Conservation (phyloP, 1,140 invertebrate species). For the Polypedilum vanderplanki region DNA sequence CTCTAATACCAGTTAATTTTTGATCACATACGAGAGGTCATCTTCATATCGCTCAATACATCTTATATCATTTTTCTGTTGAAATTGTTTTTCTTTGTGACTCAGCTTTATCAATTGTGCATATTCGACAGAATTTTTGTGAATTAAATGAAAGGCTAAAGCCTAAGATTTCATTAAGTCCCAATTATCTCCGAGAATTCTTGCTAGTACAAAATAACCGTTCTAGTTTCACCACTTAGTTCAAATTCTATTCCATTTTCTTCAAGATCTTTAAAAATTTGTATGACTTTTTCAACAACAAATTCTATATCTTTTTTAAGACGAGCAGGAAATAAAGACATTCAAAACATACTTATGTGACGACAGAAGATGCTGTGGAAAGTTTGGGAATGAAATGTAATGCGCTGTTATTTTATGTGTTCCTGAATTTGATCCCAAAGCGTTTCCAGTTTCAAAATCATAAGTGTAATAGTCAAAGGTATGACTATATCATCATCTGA, state of each 20-base stretch:
- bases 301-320: conserved; percentile 30
- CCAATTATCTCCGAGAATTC: conserved; percentile 39
- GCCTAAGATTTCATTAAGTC: conserved; percentile 36
- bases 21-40: conserved; percentile 31
- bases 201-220: conserved; percentile 36
- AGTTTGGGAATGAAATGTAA: conserved; percentile 31
- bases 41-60: conserved; percentile 29
- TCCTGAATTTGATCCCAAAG: conserved; percentile 30
- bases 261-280: conserved; percentile 30
- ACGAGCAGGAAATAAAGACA: conserved; percentile 28
- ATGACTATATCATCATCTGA: conserved; percentile 26
- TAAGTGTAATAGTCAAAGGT: conserved; percentile 31
- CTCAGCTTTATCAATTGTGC: conserved; percentile 32
- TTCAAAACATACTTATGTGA: conserved; percentile 31
- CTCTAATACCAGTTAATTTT: conserved; percentile 38
- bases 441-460: conserved; percentile 31
- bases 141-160: conserved; percentile 36
- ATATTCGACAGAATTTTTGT: conserved; percentile 38
- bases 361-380: conserved; percentile 30
- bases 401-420: conserved; percentile 31
- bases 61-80: conserved; percentile 29
- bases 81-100: conserved; percentile 32
- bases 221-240: conserved; percentile 19
- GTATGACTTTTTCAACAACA: conserved; percentile 28
- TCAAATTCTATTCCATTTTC: no score